phyloP scores from a whole-genome alignment of 1,140 invertebrate species.

The Chelonus insularis region DNA sequence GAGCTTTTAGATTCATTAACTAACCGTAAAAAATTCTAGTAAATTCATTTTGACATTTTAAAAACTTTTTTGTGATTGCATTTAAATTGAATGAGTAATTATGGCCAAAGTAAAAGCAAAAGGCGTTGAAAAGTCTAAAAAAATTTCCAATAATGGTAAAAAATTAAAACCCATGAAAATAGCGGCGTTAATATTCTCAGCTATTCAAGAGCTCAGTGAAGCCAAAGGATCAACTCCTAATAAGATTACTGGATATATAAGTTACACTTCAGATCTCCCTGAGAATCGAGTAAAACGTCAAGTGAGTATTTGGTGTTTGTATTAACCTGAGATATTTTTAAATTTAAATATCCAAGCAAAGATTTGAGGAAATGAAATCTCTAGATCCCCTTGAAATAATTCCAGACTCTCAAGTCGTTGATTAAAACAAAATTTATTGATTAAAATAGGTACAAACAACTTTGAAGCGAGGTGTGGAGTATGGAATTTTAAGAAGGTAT shows the following conservation, averaged over 20 bases:
- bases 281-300: conserved; percentile 38
- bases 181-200: conserved; percentile 43
- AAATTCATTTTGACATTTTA: too few relatives aligned
- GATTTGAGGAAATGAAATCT: too few relatives aligned
- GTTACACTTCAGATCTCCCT: conserved; percentile 37
- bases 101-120: too few relatives aligned
- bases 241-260: conserved; percentile 47
- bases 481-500: conserved; percentile 43
- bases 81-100: too few relatives aligned
- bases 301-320: conserved; percentile 40
- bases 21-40: too few relatives aligned
- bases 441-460: conserved; percentile 39
- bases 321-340: too few relatives aligned
- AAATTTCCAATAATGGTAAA: conserved; percentile 16
- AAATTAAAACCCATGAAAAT: conserved; percentile 40
- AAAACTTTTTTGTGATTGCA: too few relatives aligned
- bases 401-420: too few relatives aligned
- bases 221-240: conserved; percentile 40
- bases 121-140: background rate
- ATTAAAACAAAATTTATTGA: too few relatives aligned
- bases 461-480: conserved; percentile 42
- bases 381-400: too few relatives aligned
- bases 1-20: too few relatives aligned
- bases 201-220: conserved; percentile 46
- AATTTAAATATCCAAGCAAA: too few relatives aligned